Evolutionary conservation across 1,140 invertebrate species (phyloP), one percentile per base, ranked within the genome.

Genomic region (Megathymus violae): DNA sequence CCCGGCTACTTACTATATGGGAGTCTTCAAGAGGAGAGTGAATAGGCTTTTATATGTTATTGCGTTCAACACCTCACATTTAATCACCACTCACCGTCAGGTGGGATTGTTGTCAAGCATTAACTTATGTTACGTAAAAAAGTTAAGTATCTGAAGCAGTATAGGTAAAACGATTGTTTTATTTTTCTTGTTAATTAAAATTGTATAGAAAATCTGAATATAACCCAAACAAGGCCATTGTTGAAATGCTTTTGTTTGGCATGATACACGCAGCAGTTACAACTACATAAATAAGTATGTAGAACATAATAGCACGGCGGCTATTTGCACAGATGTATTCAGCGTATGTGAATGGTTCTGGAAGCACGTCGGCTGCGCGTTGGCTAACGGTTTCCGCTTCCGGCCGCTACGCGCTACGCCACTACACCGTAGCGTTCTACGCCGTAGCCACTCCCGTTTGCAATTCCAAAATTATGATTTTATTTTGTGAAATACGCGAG

Each of bases 341-440:
- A 51, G 48, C 48, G 48, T 44, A 56, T 56, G 22, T 44, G 40
- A 56, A 56, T 31, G 52, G 38, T 56, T 14, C n/a, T 44, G 52
- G 40, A 56, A 9, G 46, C 34, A 11, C 27, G 40, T 41, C 11
- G 34, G 22, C 41, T 51, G 44, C 50, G 46, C 48, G 60, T 11
- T 60, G 64, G 67, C 60, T 80, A 80, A 80, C 78, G 78, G 78
- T 78, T 76, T 80, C 80, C 80, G 71, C 41, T 74, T 83, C 80
- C 80, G 74, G 65, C 66, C 36, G 50, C 52, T 46, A 60, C 71
- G 58, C 54, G 51, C 41, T 66, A 58, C 62, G 54, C 46, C 59
- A 61, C 64, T 36, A 62, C 64, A 54, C 14, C 41, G 54, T 66
- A 61, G 61, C 62, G 14, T 41, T 27, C 47, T 60, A 59, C 67